Evolutionary conservation across 2,888 invertebrate genomes (phyloP).

Genomic region (Amphipyra berbera): DNA sequence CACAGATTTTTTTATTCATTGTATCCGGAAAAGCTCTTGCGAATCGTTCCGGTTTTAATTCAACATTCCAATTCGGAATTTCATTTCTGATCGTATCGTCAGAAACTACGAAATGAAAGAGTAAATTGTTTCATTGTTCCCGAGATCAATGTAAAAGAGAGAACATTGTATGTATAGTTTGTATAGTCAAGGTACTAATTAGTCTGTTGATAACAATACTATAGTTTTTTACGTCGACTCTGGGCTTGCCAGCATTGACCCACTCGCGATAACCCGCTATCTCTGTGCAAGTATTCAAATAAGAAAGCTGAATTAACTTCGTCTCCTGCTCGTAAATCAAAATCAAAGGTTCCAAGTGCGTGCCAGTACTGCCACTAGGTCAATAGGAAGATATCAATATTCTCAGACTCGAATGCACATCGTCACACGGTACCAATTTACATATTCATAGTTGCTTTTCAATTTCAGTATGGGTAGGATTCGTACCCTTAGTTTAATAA

Average conservation of each 20-base stretch:
- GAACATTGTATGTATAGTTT: too few relatives aligned
- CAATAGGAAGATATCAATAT: conserved; percentile 10
- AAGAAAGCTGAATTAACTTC: not conserved
- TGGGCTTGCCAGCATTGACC: too few relatives aligned
- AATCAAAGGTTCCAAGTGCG: conserved; percentile 7
- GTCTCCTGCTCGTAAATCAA: conserved; percentile 4
- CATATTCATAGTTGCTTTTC: conserved; percentile 41
- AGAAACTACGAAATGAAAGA: too few relatives aligned
- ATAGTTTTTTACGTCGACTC: too few relatives aligned
- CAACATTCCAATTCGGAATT: not conserved
- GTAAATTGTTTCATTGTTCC: too few relatives aligned
- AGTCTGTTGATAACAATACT: too few relatives aligned
- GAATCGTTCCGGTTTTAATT: not conserved
- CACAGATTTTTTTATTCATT: not conserved
- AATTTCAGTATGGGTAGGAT: conserved; percentile 7
- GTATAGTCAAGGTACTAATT: too few relatives aligned
- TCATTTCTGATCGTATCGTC: too few relatives aligned
- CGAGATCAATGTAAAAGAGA: too few relatives aligned
- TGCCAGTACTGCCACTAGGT: not conserved
- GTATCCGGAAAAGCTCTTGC: not conserved
- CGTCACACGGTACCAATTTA: conserved; percentile 14
- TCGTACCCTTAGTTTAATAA: conserved; percentile 1
- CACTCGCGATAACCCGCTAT: too few relatives aligned
- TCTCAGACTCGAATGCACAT: conserved; percentile 17
- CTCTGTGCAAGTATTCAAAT: not conserved